Base-by-base conservation (phyloP, 2,888 invertebrate species). In the Spisula solida region DNA sequence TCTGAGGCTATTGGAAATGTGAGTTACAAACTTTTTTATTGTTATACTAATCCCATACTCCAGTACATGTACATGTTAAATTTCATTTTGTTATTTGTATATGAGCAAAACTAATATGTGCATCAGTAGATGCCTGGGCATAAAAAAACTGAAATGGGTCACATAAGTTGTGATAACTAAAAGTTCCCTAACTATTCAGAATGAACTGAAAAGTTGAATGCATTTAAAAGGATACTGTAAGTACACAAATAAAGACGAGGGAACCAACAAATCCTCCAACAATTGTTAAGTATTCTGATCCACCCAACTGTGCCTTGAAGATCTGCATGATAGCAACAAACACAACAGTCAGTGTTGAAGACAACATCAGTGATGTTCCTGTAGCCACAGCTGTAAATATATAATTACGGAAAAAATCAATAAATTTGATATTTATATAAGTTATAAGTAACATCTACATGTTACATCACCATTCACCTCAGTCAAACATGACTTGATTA, bases 301-400 rank as follows among this genome's bases (percentile, higher is more conserved):
- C 98, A 82, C 98, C 97, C 86, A 99, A 97, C 97, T 98, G 98
- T 25, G 98, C 97, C 95, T 98, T 98, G 96, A 98, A 99, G 97
- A 99, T 98, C 97, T 99, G 99, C 98, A 99, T 98, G 85, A 98
- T 98, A 94, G 98, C 99, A 97, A 99, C 98, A 94, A 99, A 97
- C 14, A 99, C 97, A 55, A 99, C 97, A 14, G 98, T 98, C 94
- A 99, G 97, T 93, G 99, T 98, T 60, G 98, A 97, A 0, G 99
- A 98, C 94, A 99, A 90, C 66, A 96, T 91, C 88, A 96, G 95
- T 6, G 97, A 97, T 20, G 95, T 91, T 18, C 95, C 95, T 85
- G 96, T 96, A n/a, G 96, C 96, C 20, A 96, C 95, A 86, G 96
- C 97, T 97, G 94, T 47, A 95, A 94, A 47, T 79, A 79, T 70